Base-by-base conservation (phyloP, 2,888 invertebrate species). In the Drosophila paramelanica region DNA sequence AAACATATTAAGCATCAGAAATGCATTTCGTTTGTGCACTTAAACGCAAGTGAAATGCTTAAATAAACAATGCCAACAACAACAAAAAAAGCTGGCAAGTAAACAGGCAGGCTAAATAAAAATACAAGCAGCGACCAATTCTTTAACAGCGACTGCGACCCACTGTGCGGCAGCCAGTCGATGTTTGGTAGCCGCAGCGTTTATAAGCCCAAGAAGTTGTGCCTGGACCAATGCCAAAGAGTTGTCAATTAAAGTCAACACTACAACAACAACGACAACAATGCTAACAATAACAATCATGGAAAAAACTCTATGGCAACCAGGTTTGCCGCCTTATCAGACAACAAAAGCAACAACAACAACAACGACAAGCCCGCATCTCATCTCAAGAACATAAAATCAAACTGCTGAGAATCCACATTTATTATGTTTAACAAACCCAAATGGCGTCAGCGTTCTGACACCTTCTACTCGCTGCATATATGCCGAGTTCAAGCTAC, bases 231-330 rank as follows among this genome's bases (percentile, higher is more conserved):
- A 65, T 51, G 67, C 79, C 83, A 79, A 72, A 69, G 81, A 70
- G 68, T 73, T 89, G 89, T 85, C 89, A 89, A 85, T 89, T 88
- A 85, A 82, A 88, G 82, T 88, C 86, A 89, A 84, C 77, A 86
- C 66, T 38, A 62, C 41, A 49, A 13, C 31, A 45, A 45, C 55
- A 45, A 38, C 55, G 14, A n/a, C 36, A 50, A 38, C 51, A 51
- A 51, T 6, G 39, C 20, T 33, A 55, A 66, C 61, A 71, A 66
- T 70, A 55, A 77, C 67, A 73, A 78, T 79, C 64, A 74, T 79
- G 68, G 43, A 68, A 57, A 74, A 43, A 78, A 59, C 67, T 67
- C 67, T 56, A 78, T 78, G 67, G 41, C 74, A 64, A 49, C 61
- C 60, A 27, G 68, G 67, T 74, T 67, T 67, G 51, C 43, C 11